Evolutionary conservation across 2,113 vertebrate species (phyloP).

Genomic region (Hystrix cristata): DNA sequence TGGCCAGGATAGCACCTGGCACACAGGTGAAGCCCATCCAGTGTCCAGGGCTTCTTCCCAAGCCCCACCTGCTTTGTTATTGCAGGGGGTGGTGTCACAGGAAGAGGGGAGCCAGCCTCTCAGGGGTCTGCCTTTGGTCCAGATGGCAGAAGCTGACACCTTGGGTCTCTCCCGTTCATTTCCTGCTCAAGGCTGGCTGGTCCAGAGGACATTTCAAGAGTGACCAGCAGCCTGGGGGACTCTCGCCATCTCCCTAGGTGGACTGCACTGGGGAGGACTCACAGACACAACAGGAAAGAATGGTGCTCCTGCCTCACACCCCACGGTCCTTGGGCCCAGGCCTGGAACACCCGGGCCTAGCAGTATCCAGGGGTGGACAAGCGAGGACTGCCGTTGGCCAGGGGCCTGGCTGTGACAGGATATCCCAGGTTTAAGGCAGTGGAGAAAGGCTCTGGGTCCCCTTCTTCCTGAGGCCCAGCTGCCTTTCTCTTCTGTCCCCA

Average conservation of each 20-base stretch:
- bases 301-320: neutral
- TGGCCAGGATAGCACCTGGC: neutral
- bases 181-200: neutral
- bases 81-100: neutral
- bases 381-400: neutral
- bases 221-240: neutral
- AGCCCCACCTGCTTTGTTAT: neutral
- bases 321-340: neutral
- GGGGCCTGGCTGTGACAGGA: neutral
- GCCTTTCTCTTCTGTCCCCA: neutral
- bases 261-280: neutral
- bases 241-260: neutral
- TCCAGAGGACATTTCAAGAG: neutral
- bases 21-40: neutral
- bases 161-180: accelerated
- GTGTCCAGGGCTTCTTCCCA: neutral
- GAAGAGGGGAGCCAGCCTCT: neutral
- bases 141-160: neutral
- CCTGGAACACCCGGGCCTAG: neutral
- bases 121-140: too few species aligned
- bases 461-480: too few species aligned
- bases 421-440: neutral
- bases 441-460: neutral
- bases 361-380: neutral
- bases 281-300: neutral